A percentile compares a stretch with the other conserved stretches of the same genome.
phyloP scores from a whole-genome alignment of 2,113 vertebrate genomes.

The Dipodomys merriami region DNA sequence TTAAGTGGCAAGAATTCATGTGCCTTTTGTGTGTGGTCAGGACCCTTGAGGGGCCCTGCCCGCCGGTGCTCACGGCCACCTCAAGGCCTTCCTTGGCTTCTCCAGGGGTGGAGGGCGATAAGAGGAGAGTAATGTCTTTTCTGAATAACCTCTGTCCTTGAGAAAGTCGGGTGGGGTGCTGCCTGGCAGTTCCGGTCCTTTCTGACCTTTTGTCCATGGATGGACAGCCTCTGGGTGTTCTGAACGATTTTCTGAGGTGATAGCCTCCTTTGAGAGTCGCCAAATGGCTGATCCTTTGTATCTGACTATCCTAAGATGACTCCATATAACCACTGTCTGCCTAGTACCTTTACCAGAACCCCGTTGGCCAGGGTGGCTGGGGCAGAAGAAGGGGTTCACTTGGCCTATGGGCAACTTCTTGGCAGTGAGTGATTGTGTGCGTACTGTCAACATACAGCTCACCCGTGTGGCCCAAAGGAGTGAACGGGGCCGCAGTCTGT shows the following conservation, averaged over 20 bases:
- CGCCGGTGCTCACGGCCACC: fast-evolving
- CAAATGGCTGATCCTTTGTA: background rate
- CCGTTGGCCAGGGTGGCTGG: fast-evolving
- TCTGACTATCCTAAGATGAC: background rate
- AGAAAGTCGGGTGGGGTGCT: background rate
- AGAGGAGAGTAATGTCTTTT: background rate
- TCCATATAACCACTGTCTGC: background rate
- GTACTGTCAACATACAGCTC: no score
- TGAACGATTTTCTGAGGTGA: slow-evolving; percentile 25
- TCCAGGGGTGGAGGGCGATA: fast-evolving
- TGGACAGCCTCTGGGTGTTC: background rate
- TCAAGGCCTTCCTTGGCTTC: background rate
- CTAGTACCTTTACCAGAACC: no score
- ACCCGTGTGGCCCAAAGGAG: background rate
- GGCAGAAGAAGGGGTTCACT: background rate
- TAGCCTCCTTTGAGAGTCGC: background rate
- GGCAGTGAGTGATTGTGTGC: no score
- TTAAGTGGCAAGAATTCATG: slow-evolving; percentile 62
- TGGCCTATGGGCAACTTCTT: background rate
- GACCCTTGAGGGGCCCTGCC: background rate
- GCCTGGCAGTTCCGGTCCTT: fast-evolving
- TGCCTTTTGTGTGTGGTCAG: background rate
- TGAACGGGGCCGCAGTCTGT: fast-evolving
- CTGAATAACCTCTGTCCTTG: background rate
- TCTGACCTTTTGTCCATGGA: background rate